Base-by-base conservation (phyloP, 2,888 invertebrate species). In the Metopia argyrocephala region DNA sequence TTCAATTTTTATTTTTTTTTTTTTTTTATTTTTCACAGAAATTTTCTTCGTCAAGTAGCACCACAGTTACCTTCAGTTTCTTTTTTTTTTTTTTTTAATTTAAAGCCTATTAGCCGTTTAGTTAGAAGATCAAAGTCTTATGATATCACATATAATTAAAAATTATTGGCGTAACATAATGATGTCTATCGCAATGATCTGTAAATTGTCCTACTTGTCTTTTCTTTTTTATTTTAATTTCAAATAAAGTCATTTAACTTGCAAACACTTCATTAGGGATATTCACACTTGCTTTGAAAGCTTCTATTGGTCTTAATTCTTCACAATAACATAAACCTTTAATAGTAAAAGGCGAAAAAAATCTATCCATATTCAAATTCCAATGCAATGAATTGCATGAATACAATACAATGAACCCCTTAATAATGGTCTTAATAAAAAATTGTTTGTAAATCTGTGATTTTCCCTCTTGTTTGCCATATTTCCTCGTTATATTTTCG, bases 161-260 rank as follows among this genome's bases (percentile, higher is more conserved):
- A 70, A 65, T 54, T 74, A 68, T 80, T 76, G 71, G 68, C 80
- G 56, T 73, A 76, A 69, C 73, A 76, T 80, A 71, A 80, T 65
- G 61, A 65, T 57, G 80, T 76, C 68, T 73, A 54, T 76, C 74
- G 73, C 76, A 81, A 65, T 70, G 69, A 76, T 74, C 69, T 65
- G 69, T 38, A 74, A 76, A 74, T 65, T 74, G 46, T 65, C 76
- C 68, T n/a, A n/a, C n/a, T n/a, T n/a, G n/a, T n/a, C n/a, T n/a
- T n/a, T 62, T 46, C 69, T 69, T 76, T 25, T 65, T 59, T 21
- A 54, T 54, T 74, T 69, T 62, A 69, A 62, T 52, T 52, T 59
- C 38, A 28, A 59, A 57, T 7, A 57, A 31, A 70, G 1, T 31
- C 18, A 69, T 21, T 27, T 18, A 56, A 50, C 5, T 31, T 38